phyloP scores from a whole-genome alignment of 2,888 invertebrate genomes.

The Cylindroiulus punctatus region DNA sequence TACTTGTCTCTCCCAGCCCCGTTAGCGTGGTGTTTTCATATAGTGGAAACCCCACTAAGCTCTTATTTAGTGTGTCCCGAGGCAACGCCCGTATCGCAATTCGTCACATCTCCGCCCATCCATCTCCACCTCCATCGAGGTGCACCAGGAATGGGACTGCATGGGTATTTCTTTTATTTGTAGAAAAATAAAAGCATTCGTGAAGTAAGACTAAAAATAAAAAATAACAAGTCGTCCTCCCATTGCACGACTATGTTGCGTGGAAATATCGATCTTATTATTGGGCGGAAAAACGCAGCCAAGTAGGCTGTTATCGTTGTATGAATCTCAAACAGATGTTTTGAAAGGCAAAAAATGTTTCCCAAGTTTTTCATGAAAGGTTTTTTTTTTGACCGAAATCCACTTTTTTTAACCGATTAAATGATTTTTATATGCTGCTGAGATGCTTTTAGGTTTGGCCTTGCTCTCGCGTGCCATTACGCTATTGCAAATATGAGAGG shows the following conservation, averaged over 20 bases:
- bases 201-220: slow-evolving; percentile 6
- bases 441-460: slow-evolving; percentile 32
- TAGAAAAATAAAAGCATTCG: slow-evolving; percentile 36
- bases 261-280: slow-evolving; percentile 29
- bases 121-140: background rate
- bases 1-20: too few relatives aligned
- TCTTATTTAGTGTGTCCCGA: background rate
- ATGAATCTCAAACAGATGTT: slow-evolving; percentile 47
- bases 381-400: background rate
- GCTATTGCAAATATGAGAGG: background rate
- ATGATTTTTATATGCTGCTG: slow-evolving; percentile 3
- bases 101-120: background rate
- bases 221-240: background rate
- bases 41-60: background rate
- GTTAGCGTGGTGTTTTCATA: slow-evolving; percentile 6
- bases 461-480: slow-evolving; percentile 9
- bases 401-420: slow-evolving; percentile 41
- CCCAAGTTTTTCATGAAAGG: background rate
- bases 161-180: background rate
- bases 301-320: slow-evolving; percentile 43
- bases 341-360: slow-evolving; percentile 30
- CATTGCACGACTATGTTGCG: background rate
- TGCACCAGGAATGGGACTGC: too few relatives aligned
- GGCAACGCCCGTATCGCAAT: slow-evolving; percentile 22
- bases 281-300: background rate